These are phyloP conservation scores for Pedionomus torquatus DNA, from an alignment of 2,113 vertebrate genomes.

Conservation along the genomic window DNA sequence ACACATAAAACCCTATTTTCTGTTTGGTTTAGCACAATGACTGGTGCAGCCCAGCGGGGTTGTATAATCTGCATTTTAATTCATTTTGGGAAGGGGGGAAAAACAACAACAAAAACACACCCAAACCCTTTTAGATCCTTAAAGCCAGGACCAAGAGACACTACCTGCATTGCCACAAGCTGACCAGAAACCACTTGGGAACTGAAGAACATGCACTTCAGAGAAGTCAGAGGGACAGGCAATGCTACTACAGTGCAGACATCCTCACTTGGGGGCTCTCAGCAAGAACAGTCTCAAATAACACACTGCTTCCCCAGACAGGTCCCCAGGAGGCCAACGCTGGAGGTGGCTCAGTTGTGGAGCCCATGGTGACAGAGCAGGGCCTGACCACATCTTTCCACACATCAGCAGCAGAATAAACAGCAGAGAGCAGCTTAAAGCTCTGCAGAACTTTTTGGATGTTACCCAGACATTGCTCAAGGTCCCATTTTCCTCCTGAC, in stretches of 20 bases:
- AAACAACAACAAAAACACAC: not conserved
- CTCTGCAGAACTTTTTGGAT: not conserved
- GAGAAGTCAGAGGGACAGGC: not conserved
- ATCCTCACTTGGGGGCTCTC: not conserved
- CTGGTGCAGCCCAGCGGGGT: not conserved
- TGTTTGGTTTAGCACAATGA: not conserved
- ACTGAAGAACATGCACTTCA: not conserved
- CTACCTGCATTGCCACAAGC: not conserved
- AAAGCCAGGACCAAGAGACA: not conserved
- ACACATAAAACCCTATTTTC: accelerated
- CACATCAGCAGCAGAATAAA: not conserved
- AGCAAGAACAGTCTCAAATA: not conserved
- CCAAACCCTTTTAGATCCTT: not conserved
- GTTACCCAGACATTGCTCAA: not conserved
- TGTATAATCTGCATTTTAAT: not conserved
- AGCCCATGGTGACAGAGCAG: not conserved
- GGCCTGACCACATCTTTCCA: not conserved
- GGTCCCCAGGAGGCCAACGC: not conserved
- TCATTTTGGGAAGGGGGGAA: not conserved
- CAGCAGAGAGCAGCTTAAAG: not conserved
- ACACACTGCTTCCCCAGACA: not conserved
- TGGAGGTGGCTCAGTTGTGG: not conserved
- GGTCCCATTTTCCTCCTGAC: not conserved
- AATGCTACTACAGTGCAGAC: not conserved
- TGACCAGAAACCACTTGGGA: not conserved